A percentile compares a stretch with the other conserved stretches of the same genome.
Evolutionary conservation across 2,888 invertebrate genomes (phyloP).

Genomic region (Diarsia rubi): DNA sequence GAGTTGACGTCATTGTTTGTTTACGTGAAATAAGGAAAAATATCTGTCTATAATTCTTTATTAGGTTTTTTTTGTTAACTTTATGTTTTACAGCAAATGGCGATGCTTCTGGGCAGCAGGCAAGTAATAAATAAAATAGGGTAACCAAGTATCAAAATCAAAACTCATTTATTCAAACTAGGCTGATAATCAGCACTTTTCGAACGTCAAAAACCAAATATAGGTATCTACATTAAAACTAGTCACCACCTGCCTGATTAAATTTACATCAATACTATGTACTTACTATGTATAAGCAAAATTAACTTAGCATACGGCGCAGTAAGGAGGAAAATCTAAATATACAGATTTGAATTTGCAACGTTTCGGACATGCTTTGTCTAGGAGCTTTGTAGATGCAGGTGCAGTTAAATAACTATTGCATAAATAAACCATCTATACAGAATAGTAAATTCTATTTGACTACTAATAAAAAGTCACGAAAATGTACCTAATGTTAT

Average conservation of each 20-base stretch:
- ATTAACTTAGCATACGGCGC: not conserved
- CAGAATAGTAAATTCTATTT: too few relatives aligned
- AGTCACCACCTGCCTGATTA: slow-evolving; percentile 1
- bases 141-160: too few relatives aligned
- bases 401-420: not conserved
- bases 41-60: too few relatives aligned
- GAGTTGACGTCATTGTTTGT: too few relatives aligned
- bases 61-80: too few relatives aligned
- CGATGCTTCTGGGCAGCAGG: not conserved
- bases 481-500: too few relatives aligned
- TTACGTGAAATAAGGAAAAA: too few relatives aligned
- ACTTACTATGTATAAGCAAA: too few relatives aligned
- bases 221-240: not conserved
- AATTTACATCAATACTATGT: slow-evolving; percentile 9
- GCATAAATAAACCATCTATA: not conserved
- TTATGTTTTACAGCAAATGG: not conserved
- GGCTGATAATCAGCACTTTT: too few relatives aligned
- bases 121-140: not conserved
- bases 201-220: too few relatives aligned
- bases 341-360: not conserved
- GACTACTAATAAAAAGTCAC: too few relatives aligned
- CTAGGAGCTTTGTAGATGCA: not conserved
- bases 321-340: slow-evolving; percentile 14
- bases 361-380: not conserved
- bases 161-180: too few relatives aligned